A percentile compares a stretch with the other conserved stretches of the same genome.
These are phyloP conservation scores for Armadillidium nasatum DNA, from an alignment of 1,140 invertebrate genomes.

Conservation along the genomic window DNA sequence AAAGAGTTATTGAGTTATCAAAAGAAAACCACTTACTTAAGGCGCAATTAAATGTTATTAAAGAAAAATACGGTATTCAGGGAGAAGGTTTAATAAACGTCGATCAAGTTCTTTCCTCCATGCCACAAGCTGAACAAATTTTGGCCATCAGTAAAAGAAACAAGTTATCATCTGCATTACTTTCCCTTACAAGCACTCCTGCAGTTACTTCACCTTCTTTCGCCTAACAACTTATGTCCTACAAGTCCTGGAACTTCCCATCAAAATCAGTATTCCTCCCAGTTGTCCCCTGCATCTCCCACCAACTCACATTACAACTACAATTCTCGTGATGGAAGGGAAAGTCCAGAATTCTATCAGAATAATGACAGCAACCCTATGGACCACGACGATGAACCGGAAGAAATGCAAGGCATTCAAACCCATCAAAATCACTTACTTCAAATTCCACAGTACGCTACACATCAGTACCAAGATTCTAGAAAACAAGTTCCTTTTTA, in stretches of 20 bases:
- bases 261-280: slow-evolving; percentile 49
- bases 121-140: slow-evolving; percentile 75
- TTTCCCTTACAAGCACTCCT: slow-evolving; percentile 30
- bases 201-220: slow-evolving; percentile 38
- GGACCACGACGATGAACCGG: background rate
- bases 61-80: slow-evolving; percentile 87
- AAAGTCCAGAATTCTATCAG: slow-evolving; percentile 27
- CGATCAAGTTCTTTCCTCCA: slow-evolving; percentile 76
- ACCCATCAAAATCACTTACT: slow-evolving; percentile 1
- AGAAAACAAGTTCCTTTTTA: slow-evolving; percentile 28
- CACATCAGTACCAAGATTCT: slow-evolving; percentile 27
- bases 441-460: background rate
- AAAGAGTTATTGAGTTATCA: slow-evolving; percentile 84
- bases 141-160: slow-evolving; percentile 72
- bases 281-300: slow-evolving; percentile 21
- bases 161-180: slow-evolving; percentile 52
- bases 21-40: slow-evolving; percentile 91
- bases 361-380: background rate
- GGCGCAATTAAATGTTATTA: slow-evolving; percentile 84
- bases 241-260: slow-evolving; percentile 9
- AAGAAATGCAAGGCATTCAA: background rate
- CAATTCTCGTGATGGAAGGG: slow-evolving; percentile 6
- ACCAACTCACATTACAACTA: slow-evolving; percentile 28
- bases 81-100: slow-evolving; percentile 77
- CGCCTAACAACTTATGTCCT: slow-evolving; percentile 18